A percentile compares a stretch with the other conserved stretches of the same genome.
These are phyloP conservation scores for Pseudomyrmex flavicornis DNA, from an alignment of 1,140 invertebrate genomes.

Conservation along the genomic window DNA sequence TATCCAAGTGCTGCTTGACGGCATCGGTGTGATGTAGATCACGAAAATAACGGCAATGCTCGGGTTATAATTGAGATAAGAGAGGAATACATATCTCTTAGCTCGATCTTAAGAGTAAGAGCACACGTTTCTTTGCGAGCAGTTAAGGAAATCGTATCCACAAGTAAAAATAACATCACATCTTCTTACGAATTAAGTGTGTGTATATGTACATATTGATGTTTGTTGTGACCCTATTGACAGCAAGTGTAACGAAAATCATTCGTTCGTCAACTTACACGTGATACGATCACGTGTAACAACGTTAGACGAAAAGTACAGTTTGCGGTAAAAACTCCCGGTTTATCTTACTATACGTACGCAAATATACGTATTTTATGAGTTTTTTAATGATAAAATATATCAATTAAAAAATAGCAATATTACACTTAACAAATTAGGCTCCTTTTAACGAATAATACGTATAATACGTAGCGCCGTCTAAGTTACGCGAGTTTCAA, in stretches of 20 bases:
- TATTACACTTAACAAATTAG: constrained; percentile 36
- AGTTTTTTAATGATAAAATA: no score
- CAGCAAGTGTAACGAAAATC: constrained; percentile 2
- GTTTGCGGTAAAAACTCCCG: background rate
- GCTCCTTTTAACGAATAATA: constrained; percentile 22
- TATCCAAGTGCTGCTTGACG: no score
- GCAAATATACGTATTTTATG: background rate
- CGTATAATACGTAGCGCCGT: background rate
- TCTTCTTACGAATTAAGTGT: constrained; percentile 64
- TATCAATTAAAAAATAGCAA: background rate
- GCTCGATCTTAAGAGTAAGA: constrained; percentile 71
- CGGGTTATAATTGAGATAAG: no score
- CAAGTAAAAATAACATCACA: constrained; percentile 70
- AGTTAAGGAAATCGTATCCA: constrained; percentile 50
- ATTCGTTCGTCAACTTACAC: constrained; percentile 11
- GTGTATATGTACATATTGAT: constrained; percentile 3
- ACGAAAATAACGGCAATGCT: no score
- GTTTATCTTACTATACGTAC: background rate
- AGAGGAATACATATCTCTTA: no score
- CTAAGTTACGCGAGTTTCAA: background rate
- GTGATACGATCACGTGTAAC: constrained; percentile 25
- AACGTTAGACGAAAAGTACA: background rate
- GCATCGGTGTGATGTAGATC: no score
- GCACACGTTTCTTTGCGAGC: constrained; percentile 59
- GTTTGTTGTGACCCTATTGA: constrained; percentile 16